A percentile compares a stretch with the other conserved stretches of the same genome.
Conservation (phyloP, 1,140 invertebrate species). For the Drosophila yakuba region DNA sequence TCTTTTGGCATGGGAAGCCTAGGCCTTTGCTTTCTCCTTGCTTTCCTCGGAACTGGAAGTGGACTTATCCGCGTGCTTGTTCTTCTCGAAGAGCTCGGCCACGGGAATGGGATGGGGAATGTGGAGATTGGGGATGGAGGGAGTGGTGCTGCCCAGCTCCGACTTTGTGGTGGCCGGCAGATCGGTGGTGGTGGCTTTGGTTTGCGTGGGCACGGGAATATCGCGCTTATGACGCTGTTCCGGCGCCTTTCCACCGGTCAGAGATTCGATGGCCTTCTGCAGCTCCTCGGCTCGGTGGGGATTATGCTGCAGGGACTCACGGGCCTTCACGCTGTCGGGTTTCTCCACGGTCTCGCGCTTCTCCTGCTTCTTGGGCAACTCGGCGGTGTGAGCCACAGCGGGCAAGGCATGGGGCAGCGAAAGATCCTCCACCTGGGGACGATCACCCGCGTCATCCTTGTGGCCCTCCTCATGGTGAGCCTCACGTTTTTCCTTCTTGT, state of each 20-base stretch:
- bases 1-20: background rate
- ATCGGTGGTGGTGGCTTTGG: constrained; percentile 24
- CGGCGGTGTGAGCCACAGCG: background rate
- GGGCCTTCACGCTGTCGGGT: constrained; percentile 18
- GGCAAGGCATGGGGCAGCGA: constrained; percentile 1
- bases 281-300: background rate
- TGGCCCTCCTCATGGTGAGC: constrained; percentile 23
- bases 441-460: constrained; percentile 3
- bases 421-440: constrained; percentile 3
- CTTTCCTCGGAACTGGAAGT: constrained; percentile 43
- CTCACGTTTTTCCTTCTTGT: constrained; percentile 13
- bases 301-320: constrained; percentile 11
- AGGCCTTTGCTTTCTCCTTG: constrained; percentile 37
- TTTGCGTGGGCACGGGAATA: constrained; percentile 66
- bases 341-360: constrained; percentile 32
- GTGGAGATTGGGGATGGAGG: constrained; percentile 26
- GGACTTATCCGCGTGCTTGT: constrained; percentile 13
- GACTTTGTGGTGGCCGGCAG: constrained; percentile 15
- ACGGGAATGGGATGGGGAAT: constrained; percentile 62
- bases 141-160: constrained; percentile 8
- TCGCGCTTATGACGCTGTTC: constrained; percentile 40
- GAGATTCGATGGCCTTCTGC: background rate
- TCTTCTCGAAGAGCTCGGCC: constrained; percentile 53
- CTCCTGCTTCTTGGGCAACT: constrained; percentile 5
- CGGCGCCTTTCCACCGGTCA: background rate